These are phyloP conservation scores for Serripes groenlandicus DNA, from an alignment of 2,888 invertebrate genomes.

Conservation along the genomic window DNA sequence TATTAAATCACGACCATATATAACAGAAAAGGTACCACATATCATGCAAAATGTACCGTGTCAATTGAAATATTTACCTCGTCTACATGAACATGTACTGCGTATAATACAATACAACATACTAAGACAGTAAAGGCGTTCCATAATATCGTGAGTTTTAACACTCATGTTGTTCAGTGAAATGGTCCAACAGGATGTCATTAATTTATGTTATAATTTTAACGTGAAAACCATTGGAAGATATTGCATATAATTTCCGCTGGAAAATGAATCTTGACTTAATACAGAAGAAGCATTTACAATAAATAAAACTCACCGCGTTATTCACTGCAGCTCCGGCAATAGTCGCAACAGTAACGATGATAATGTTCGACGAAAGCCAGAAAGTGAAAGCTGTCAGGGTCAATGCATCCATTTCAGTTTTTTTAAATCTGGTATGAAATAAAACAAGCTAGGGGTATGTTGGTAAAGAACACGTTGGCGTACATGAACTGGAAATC, in stretches of 20 bases:
- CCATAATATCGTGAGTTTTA: too few species aligned
- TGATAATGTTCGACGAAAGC: background rate
- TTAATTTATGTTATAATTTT: background rate
- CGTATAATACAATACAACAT: too few species aligned
- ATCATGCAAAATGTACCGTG: too few species aligned
- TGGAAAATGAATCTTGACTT: too few species aligned
- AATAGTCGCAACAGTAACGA: background rate
- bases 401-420: background rate
- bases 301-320: conserved; percentile 26
- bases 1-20: too few species aligned
- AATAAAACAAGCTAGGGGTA: conserved; percentile 33
- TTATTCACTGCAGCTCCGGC: conserved; percentile 11
- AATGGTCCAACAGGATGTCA: too few species aligned
- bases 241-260: background rate
- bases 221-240: background rate
- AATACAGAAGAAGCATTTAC: too few species aligned
- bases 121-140: too few species aligned
- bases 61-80: too few species aligned
- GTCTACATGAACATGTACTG: too few species aligned
- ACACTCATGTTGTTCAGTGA: too few species aligned
- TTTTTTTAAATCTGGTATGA: conserved; percentile 19
- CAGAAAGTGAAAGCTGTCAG: conserved; percentile 8
- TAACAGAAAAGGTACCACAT: too few species aligned
- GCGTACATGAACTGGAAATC: conserved; percentile 34
- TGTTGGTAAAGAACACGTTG: conserved; percentile 23